Base-by-base conservation (phyloP, 2,797 vertebrate genomes). In the Calcarius lapponicus region DNA sequence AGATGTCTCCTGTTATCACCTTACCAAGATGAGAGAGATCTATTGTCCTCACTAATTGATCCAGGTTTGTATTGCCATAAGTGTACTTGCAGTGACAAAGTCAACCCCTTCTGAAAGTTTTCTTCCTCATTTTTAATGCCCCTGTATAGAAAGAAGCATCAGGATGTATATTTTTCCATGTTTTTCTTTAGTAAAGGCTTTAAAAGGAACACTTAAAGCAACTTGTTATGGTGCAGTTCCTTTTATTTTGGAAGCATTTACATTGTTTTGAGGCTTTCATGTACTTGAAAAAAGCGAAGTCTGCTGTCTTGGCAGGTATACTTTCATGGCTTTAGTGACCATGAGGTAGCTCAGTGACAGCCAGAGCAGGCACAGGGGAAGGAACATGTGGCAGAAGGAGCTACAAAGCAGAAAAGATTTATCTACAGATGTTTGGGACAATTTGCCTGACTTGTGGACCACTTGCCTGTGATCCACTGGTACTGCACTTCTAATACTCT, bases 11-110 rank as follows among this genome's bases (percentile, higher is more conserved):
- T 75, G 22, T 70, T 94, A 79, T 71, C 64, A 76, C 31, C 31
- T 94, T 70, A 91, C 66, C 79, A 85, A 87, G 48, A 76, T 90
- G 70, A 90, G 90, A 95, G 60, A 34, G 86, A 66, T 82, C 57
- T 92, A 10, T 43, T 72, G 56, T 78, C 51, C 31, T 85, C 40
- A n/a, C 32, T 87, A 87, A 76, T 93, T 93, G 88, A 78, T 85
- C 51, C 29, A 80, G n/a, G 24, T 73, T 70, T 56, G 2, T 84
- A 38, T 50, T 81, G 38, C 31, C 62, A 36, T 34, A 81, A 22
- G 13, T 66, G 28, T 65, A 57, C 11, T 75, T 84, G 40, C 31
- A 94, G 50, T 45, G 56, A 64, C n/a, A 76, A 73, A 62, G 3
- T 56, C 66, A 84, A 86, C 7, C 2, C 11, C 10, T 62, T 43